phyloP scores from a whole-genome alignment of 1,140 invertebrate species.

The Conopomorpha cramerella region DNA sequence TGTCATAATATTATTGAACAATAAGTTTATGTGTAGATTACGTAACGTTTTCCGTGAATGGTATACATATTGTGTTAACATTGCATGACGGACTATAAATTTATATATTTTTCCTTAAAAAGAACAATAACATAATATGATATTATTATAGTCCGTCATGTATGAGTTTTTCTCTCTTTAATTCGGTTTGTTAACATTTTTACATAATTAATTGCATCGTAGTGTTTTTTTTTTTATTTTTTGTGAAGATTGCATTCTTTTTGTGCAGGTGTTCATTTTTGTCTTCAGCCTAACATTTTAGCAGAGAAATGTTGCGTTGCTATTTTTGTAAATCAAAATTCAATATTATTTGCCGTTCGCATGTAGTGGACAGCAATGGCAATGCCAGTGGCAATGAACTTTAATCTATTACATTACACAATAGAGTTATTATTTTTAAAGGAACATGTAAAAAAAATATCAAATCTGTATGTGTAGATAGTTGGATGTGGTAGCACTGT shows the following conservation, averaged over 20 bases:
- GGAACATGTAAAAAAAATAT: too few species aligned
- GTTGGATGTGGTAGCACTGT: conserved; percentile 38
- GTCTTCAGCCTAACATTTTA: conserved; percentile 53
- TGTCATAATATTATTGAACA: not conserved
- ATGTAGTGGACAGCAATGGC: conserved; percentile 31
- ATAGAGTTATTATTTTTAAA: too few species aligned
- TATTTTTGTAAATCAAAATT: too few species aligned
- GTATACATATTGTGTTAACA: conserved; percentile 18
- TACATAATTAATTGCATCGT: conserved; percentile 50
- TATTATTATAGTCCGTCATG: conserved; percentile 22
- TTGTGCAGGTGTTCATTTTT: conserved; percentile 56
- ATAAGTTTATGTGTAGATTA: not conserved
- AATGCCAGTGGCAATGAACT: conserved; percentile 25
- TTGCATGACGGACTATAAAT: conserved; percentile 24
- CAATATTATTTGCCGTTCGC: conserved; percentile 24
- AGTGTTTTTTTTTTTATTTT: conserved; percentile 49
- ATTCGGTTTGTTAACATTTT: conserved; percentile 34
- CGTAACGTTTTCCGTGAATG: conserved; percentile 37
- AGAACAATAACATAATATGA: not conserved
- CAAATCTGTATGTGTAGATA: conserved; percentile 46
- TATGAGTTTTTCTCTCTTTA: conserved; percentile 23
- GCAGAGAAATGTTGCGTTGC: conserved; percentile 58
- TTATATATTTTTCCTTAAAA: too few species aligned
- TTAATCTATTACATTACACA: too few species aligned
- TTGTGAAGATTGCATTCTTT: conserved; percentile 50